A percentile compares a stretch with the other conserved stretches of the same genome.
Evolutionary conservation across 2,113 vertebrate species (phyloP).

Genomic region (Epinephelus lanceolatus): DNA sequence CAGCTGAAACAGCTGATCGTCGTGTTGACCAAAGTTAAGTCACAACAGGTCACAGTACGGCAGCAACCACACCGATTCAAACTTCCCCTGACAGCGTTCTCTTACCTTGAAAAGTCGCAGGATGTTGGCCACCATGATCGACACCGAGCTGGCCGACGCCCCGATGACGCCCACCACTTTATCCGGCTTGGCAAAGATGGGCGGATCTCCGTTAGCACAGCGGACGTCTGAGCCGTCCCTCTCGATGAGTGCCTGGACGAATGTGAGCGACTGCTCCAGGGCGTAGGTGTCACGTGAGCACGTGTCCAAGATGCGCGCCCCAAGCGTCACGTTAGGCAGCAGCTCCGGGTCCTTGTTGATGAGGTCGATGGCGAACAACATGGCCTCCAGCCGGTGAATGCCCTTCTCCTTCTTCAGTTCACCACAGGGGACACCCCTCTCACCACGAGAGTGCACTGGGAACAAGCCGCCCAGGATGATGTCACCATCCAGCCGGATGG

Average conservation of each 20-base stretch:
- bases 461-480: constrained; percentile 96
- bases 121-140: constrained; percentile 99
- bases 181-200: constrained; percentile 96
- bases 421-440: constrained; percentile 94
- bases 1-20: too few relatives aligned
- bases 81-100: neutral
- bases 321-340: constrained; percentile 94
- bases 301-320: constrained; percentile 94
- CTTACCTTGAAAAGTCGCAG: constrained; percentile 98
- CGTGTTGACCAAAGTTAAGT: neutral
- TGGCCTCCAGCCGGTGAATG: constrained; percentile 96
- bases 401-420: constrained; percentile 99
- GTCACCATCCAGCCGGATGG: constrained; percentile 96
- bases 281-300: constrained; percentile 94
- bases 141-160: constrained; percentile 96
- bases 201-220: constrained; percentile 93
- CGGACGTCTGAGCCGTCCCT: constrained; percentile 94
- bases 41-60: neutral
- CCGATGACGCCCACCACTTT: constrained; percentile 98
- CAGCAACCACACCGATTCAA: neutral
- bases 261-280: constrained; percentile 90
- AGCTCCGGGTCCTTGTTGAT: constrained; percentile 97
- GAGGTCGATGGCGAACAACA: constrained; percentile 97
- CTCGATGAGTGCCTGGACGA: constrained; percentile 96
- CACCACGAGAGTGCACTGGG: constrained; percentile 94